Percentiles rank a stretch among this genome's conserved stretches.
Conservation (phyloP, 2,888 invertebrate genomes). For the Halocaridina rubra region DNA sequence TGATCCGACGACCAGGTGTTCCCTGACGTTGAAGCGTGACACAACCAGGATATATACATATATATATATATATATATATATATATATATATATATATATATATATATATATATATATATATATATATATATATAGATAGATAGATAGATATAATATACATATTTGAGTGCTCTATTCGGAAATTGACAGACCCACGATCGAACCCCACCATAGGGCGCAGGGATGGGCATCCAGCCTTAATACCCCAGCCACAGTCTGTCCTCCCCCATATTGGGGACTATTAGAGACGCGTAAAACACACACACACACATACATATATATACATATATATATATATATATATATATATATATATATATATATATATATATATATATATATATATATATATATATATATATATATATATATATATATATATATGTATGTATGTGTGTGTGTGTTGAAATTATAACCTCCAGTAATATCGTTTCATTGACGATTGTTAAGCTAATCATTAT, state of each 20-base stretch:
- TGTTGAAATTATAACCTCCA: no score
- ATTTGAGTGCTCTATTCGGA: background rate
- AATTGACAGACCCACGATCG: background rate
- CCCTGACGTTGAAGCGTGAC: no score
- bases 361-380: constrained; percentile 30
- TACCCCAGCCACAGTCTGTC: no score
- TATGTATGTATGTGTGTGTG: background rate
- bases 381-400: background rate
- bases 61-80: no score
- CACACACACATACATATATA: background rate
- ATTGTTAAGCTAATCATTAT: background rate
- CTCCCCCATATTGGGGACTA: no score
- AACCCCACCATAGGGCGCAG: no score
- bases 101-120: constrained; percentile 2
- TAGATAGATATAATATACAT: constrained; percentile 11
- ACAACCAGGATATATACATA: no score
- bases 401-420: no score
- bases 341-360: constrained; percentile 30
- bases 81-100: background rate
- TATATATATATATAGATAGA: constrained; percentile 11
- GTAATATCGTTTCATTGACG: no score
- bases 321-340: constrained; percentile 23
- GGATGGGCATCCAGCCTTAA: no score
- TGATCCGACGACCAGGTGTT: no score
- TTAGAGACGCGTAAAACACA: no score